A percentile compares a stretch with the other conserved stretches of the same genome.
These are phyloP conservation scores for Sebastes elongatus DNA, from an alignment of 2,797 vertebrate genomes.

Conservation along the genomic window DNA sequence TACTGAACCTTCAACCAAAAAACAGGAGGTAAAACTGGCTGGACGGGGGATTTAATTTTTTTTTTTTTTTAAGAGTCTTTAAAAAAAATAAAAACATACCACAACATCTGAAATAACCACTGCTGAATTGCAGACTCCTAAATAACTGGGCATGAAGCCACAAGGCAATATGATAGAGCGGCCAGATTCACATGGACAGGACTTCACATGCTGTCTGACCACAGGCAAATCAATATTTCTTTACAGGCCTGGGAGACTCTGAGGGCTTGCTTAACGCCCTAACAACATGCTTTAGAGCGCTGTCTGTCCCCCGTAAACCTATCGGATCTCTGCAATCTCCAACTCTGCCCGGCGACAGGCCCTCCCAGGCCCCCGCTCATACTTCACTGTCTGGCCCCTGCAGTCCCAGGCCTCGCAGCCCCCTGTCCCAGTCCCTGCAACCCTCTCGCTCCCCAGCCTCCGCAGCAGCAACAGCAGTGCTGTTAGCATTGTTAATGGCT, in stretches of 20 bases:
- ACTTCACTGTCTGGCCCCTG: slow-evolving; percentile 56
- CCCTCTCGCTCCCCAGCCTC: slow-evolving; percentile 65
- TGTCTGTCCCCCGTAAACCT: slow-evolving; percentile 72
- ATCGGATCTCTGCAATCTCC: slow-evolving; percentile 77
- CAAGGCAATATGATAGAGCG: slow-evolving; percentile 40
- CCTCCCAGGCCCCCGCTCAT: slow-evolving; percentile 60
- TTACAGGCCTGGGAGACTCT: slow-evolving; percentile 70
- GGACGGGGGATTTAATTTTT: too few relatives aligned
- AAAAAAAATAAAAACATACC: not conserved
- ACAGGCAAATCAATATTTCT: slow-evolving; percentile 80
- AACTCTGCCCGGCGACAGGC: slow-evolving; percentile 84
- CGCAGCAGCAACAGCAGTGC: slow-evolving; percentile 64
- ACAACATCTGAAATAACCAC: slow-evolving; percentile 25
- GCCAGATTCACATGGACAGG: slow-evolving; percentile 64
- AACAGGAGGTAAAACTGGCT: too few relatives aligned
- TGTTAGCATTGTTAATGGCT: slow-evolving; percentile 85
- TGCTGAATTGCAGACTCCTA: slow-evolving; percentile 26
- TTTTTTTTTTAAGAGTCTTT: not conserved
- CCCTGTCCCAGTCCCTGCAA: slow-evolving; percentile 57
- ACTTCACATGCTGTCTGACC: slow-evolving; percentile 73
- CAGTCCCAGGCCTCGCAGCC: slow-evolving; percentile 47
- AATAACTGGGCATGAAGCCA: slow-evolving; percentile 57
- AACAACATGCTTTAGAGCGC: slow-evolving; percentile 71
- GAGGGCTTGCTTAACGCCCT: slow-evolving; percentile 71
- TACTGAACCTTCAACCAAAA: too few relatives aligned